Conservation (phyloP, 1,140 invertebrate genomes). For the Sarcophaga peregrina region DNA sequence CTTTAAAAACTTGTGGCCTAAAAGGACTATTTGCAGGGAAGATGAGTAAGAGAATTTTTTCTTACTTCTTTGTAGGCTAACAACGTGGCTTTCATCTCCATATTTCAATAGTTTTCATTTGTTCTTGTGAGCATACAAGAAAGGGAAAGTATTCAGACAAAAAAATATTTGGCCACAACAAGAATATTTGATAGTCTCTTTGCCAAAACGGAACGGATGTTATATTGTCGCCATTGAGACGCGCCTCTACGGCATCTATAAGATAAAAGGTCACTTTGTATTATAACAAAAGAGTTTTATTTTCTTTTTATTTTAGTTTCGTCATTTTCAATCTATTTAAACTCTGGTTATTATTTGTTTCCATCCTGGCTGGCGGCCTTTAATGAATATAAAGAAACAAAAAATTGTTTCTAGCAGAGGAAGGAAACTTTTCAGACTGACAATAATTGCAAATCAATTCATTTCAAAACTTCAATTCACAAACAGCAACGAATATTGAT, state of each 20-base stretch:
- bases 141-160: background rate
- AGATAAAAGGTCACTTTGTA: conserved; percentile 4
- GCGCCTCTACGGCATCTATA: conserved; percentile 56
- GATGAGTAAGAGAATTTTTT: too few species aligned
- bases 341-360: too few species aligned
- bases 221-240: conserved; percentile 52
- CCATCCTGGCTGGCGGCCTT: too few species aligned
- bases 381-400: background rate
- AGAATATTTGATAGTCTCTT: background rate
- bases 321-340: too few species aligned
- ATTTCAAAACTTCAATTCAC: too few species aligned
- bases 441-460: background rate
- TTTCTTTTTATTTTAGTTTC: background rate
- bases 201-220: conserved; percentile 21
- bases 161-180: background rate
- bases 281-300: background rate
- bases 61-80: background rate
- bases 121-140: background rate
- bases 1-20: too few species aligned
- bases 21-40: too few species aligned
- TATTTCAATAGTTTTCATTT: background rate
- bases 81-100: background rate
- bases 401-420: background rate
- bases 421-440: background rate
- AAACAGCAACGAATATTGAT: too few species aligned